Conservation (phyloP, 2,888 invertebrate genomes). For the Maniola hyperantus region DNA sequence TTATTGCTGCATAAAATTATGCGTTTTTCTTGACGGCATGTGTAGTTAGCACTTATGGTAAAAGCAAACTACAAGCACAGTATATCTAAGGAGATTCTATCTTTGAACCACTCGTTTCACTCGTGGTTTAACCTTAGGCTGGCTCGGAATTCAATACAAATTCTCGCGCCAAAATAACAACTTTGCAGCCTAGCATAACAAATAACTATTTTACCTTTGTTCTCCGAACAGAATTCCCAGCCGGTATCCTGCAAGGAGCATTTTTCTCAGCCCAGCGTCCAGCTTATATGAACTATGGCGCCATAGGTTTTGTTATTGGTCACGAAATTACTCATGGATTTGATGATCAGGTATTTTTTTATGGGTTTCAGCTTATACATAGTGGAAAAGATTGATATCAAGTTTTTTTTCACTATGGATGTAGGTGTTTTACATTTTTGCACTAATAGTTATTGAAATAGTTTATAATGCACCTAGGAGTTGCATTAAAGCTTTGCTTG, state of each 20-base stretch:
- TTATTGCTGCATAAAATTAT: no score
- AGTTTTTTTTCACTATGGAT: neutral
- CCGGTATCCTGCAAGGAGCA: conserved; percentile 95
- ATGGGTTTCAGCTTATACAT: no score
- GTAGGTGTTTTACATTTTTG: neutral
- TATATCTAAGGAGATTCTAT: no score
- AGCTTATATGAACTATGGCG: conserved; percentile 95
- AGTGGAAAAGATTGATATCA: no score
- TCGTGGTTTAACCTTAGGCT: no score
- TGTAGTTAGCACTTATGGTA: no score
- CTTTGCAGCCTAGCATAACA: no score
- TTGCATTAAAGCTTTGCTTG: neutral
- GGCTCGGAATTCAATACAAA: no score
- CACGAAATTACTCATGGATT: conserved; percentile 97
- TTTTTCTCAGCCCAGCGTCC: conserved; percentile 95
- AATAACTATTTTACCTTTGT: neutral
- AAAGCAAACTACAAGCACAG: no score
- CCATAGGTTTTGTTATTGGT: conserved; percentile 95
- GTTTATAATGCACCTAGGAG: neutral
- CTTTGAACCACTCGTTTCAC: no score
- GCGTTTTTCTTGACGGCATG: no score
- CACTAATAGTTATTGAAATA: neutral
- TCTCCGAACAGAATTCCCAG: conserved; percentile 90
- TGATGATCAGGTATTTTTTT: conserved; percentile 85
- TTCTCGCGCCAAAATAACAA: no score